phyloP scores from a whole-genome alignment of 2,113 vertebrate species.

The Nestor notabilis region DNA sequence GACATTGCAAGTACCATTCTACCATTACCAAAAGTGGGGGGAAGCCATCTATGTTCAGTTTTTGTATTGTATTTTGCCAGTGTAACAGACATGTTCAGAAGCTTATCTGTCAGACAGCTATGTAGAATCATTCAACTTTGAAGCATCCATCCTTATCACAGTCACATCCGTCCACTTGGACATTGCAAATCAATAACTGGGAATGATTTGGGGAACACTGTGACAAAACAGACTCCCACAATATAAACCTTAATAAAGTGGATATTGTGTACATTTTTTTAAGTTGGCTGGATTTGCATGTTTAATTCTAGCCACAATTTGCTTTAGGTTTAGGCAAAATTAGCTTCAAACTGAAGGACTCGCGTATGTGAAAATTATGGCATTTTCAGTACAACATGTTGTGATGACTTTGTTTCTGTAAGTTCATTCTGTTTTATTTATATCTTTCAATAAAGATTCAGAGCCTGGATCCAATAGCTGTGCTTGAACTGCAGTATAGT shows the following conservation, averaged over 20 bases:
- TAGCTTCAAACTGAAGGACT: neutral
- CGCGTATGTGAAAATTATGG: neutral
- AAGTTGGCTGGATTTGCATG: neutral
- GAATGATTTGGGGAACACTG: neutral
- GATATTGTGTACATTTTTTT: neutral
- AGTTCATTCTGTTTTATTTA: neutral
- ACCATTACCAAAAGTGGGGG: neutral
- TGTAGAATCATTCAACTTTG: neutral
- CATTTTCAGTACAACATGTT: neutral
- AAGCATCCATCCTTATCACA: neutral
- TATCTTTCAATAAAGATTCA: neutral
- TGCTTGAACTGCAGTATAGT: neutral
- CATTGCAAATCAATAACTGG: neutral
- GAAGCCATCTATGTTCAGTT: neutral
- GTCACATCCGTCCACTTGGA: neutral
- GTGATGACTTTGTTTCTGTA: neutral
- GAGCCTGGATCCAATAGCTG: neutral
- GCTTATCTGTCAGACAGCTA: neutral
- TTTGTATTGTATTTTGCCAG: neutral
- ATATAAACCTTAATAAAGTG: neutral
- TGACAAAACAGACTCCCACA: neutral
- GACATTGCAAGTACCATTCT: neutral
- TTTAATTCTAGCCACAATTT: neutral
- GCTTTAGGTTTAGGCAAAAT: neutral
- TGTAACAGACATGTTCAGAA: neutral